Evolutionary conservation across 2,113 vertebrate species (phyloP), one percentile per base, ranked within the genome.

Genomic region (Anser brachyrhynchus): DNA sequence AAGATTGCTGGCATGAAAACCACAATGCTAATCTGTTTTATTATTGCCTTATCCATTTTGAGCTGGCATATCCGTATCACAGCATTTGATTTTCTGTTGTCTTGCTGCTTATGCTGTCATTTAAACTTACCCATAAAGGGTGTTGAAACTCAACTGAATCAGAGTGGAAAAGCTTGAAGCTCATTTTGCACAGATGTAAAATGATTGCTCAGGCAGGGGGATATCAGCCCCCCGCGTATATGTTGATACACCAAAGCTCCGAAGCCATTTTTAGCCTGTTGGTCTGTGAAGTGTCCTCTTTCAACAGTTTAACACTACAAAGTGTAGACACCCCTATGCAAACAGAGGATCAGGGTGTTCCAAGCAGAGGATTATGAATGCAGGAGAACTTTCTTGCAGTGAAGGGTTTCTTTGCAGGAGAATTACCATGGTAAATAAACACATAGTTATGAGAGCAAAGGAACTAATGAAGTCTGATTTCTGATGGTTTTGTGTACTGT

Each of bases 41-140:
- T 96, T 92, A 89, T 87, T 90, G 73, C 57, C 86, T 92, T 92
- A 85, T 90, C 72, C 85, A 77, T 94, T 90, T 84, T 88, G 85
- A 94, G 85, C 85, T 80, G 51, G 72, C 39, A 35, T 74, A 81
- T 90, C 76, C 61, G 15, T 74, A 86, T 55, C 39, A 31, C 49
- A 74, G 46, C 0, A 2, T 74, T 86, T 92, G 59, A 69, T 80
- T 92, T 94, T 86, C 73, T 86, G 72, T 85, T 95, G 75, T 86
- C 64, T 86, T 94, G 64, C 65, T 0, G 2, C 72, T 95, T 93
- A 35, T 46, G 33, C 65, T 86, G 43, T 83, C 46, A 79, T 96
- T 91, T 86, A 54, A 83, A 61, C 69, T 52, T 86, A 84, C 39
- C 20, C 72, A 55, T 55, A 77, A 73, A 93, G 64, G 20, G 65